Conservation (phyloP, 2,888 invertebrate species). For the Trichopria drosophilae region DNA sequence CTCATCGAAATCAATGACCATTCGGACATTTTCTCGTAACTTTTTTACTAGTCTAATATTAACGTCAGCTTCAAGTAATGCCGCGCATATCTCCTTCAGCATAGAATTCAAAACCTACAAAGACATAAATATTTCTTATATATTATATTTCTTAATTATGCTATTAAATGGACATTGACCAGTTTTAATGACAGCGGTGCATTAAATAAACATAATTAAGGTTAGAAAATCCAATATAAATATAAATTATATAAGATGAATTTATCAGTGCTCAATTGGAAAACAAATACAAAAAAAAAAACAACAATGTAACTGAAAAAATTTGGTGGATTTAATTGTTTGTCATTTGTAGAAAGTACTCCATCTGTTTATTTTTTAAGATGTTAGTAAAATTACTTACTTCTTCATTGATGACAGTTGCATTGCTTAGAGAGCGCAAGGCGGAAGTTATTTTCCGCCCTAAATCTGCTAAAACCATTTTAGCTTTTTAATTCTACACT, state of each 20-base stretch:
- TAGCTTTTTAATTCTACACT: conserved; percentile 44
- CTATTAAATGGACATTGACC: too few species aligned
- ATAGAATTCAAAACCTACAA: conserved; percentile 92
- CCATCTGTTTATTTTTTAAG: conserved; percentile 45
- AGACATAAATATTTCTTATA: conserved; percentile 11
- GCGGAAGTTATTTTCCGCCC: conserved; percentile 99
- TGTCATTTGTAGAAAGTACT: conserved; percentile 23
- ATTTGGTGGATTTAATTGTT: background rate
- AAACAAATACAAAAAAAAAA: conserved; percentile 4
- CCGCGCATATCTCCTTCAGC: conserved; percentile 98
- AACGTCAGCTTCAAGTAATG: conserved; percentile 95
- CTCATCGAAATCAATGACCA: conserved; percentile 98
- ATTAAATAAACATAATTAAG: conserved; percentile 1
- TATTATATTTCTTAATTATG: conserved; percentile 2
- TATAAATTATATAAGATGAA: background rate
- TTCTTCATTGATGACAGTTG: conserved; percentile 98
- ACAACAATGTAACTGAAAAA: conserved; percentile 3
- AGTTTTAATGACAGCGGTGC: too few species aligned
- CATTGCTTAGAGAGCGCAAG: conserved; percentile 94
- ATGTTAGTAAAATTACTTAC: conserved; percentile 59
- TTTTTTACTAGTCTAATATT: conserved; percentile 95
- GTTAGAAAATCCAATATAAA: background rate
- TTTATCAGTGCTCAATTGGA: conserved; percentile 16
- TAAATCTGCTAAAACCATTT: conserved; percentile 99
- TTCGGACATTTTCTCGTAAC: conserved; percentile 94